phyloP scores from a whole-genome alignment of 2,797 vertebrate species.

The Acrocephalus scirpaceus region DNA sequence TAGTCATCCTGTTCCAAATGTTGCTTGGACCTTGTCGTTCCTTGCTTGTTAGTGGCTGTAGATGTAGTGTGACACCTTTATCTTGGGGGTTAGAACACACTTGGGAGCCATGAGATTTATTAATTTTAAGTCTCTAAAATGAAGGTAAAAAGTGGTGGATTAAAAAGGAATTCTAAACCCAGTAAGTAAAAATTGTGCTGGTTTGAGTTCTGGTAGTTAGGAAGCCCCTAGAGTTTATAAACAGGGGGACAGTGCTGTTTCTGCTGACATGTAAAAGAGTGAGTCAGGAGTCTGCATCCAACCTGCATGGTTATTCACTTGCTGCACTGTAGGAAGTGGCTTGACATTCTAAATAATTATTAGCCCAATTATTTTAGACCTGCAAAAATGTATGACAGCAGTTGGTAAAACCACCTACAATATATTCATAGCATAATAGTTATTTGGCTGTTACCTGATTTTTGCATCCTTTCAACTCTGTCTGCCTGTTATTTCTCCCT shows the following conservation, averaged over 20 bases:
- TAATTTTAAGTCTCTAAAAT: neutral
- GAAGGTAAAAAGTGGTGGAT: neutral
- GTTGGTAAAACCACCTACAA: neutral
- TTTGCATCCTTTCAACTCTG: neutral
- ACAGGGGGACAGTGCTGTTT: neutral
- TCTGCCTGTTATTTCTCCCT: neutral
- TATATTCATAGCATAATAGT: neutral
- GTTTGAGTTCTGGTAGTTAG: neutral
- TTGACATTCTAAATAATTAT: neutral
- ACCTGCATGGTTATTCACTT: neutral
- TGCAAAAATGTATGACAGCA: neutral
- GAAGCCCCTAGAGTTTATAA: neutral
- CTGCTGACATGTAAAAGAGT: rapidly evolving
- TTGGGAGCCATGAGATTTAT: neutral
- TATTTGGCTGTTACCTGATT: neutral
- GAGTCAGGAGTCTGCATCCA: neutral
- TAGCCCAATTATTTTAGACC: neutral
- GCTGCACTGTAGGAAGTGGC: neutral
- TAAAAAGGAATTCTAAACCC: neutral
- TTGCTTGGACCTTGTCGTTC: neutral
- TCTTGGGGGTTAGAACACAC: neutral
- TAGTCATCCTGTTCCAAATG: neutral
- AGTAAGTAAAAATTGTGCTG: neutral
- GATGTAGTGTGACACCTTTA: neutral
- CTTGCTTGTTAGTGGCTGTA: neutral